Base-by-base conservation (phyloP, 2,888 invertebrate genomes). In the Thelaira solivaga region DNA sequence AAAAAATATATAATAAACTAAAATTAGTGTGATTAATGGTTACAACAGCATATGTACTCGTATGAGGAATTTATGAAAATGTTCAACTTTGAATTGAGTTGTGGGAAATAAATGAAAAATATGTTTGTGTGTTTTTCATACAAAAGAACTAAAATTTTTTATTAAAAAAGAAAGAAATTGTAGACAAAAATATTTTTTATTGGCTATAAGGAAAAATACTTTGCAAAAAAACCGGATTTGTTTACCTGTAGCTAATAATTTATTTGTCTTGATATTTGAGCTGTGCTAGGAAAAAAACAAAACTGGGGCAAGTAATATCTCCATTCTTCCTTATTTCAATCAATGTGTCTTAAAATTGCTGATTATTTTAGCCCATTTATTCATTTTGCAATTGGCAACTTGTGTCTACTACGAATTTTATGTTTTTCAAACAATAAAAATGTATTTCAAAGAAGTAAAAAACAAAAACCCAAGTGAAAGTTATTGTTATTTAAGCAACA, bases 401-500 rank as follows among this genome's bases (percentile, higher is more conserved):
- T 36, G 11, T 22, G 1, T 34, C 10, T 29, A 4, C 1, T 26
- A 41, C 34, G 6, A 47, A 18, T 62, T 18, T 65, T 67, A 31
- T n/a, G 36, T 31, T 7, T 24, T 13, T 31, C 11, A 4, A 39
- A 36, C 41, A 53, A 16, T 47, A 55, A 49, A 1, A 64, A 61
- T 51, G 34, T 31, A 13, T 24, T 59, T 6, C 39, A 20, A 26
- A 43, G 5, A 22, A 49, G 11, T 43, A 5, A 1, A 36, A 43
- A 43, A 59, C 29, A 45, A 57, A 76, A 55, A 55, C 41, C n/a
- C n/a, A 72, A 78, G 77, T 78, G 77, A 78, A 78, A 78, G 77
- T 74, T 78, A 69, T 69, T 78, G 41, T 74, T 78, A 69, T 69
- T 77, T 59, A 18, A 41, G n/a, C n/a, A 41, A 61, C 4, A 24